phyloP scores from a whole-genome alignment of 2,113 vertebrate species.

The Struthidea cinerea region DNA sequence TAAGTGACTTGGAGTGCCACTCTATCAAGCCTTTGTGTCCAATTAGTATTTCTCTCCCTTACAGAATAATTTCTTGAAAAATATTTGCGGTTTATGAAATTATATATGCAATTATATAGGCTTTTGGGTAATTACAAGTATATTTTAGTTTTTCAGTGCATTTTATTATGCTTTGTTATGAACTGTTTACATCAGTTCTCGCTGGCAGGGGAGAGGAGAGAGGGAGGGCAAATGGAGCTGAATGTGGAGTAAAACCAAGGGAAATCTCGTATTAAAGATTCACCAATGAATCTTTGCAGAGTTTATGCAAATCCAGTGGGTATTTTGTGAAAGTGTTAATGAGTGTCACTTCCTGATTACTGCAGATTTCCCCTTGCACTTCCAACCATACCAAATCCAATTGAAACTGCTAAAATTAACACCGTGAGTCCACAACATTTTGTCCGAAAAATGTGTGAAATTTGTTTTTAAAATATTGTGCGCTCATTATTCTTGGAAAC shows the following conservation, averaged over 20 bases:
- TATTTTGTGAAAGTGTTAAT: slow-evolving; percentile 48
- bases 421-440: background rate
- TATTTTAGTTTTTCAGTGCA: slow-evolving; percentile 45
- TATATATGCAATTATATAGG: slow-evolving; percentile 29
- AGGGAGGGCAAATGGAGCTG: background rate
- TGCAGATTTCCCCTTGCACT: slow-evolving; percentile 29
- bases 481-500: background rate
- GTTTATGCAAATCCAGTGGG: slow-evolving; percentile 44
- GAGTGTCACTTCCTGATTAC: slow-evolving; percentile 40
- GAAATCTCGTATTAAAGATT: slow-evolving; percentile 16
- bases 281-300: slow-evolving; percentile 9
- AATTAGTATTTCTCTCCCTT: background rate
- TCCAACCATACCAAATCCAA: slow-evolving; percentile 4
- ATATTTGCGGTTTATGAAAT: slow-evolving; percentile 33
- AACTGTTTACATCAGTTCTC: slow-evolving; percentile 17
- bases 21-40: background rate
- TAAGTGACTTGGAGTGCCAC: slow-evolving; percentile 5
- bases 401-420: slow-evolving; percentile 35
- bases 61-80: background rate
- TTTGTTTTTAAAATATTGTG: background rate
- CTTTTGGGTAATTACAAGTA: slow-evolving; percentile 51
- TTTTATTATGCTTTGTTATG: slow-evolving; percentile 64
- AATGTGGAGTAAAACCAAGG: slow-evolving; percentile 40
- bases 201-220: background rate
- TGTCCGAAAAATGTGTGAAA: background rate